phyloP scores from a whole-genome alignment of 2,797 vertebrate genomes.

The Spinus pinus region DNA sequence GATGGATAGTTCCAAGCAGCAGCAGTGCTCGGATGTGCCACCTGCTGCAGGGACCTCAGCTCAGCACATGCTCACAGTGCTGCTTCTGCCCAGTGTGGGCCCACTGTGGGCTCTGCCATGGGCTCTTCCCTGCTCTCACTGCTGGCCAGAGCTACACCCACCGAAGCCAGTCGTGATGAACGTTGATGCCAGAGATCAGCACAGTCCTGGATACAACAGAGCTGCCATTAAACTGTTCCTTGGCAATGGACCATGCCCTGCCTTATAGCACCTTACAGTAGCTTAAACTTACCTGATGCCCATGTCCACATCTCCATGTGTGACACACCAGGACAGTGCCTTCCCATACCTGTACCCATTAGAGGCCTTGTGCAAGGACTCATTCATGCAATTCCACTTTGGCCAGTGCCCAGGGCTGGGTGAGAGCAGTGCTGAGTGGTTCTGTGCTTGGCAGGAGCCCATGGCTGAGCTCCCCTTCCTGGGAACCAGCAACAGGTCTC shows the following conservation, averaged over 20 bases:
- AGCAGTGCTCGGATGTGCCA: not conserved
- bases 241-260: not conserved
- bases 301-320: not conserved
- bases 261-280: not conserved
- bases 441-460: not conserved
- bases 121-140: not conserved
- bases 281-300: not conserved
- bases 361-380: not conserved
- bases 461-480: fast-evolving
- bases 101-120: not conserved
- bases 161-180: not conserved
- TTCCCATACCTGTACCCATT: not conserved
- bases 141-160: not conserved
- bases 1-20: not conserved
- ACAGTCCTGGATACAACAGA: not conserved
- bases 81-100: not conserved
- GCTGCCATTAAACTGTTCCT: not conserved
- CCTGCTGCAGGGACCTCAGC: not conserved
- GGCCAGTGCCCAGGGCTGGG: not conserved
- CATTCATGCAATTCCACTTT: not conserved
- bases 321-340: fast-evolving
- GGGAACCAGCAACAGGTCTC: not conserved
- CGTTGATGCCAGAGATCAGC: not conserved
- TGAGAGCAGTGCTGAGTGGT: not conserved
- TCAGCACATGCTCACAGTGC: fast-evolving